These are phyloP conservation scores for Cirrhinus mrigala DNA, from an alignment of 2,797 vertebrate genomes.

Conservation along the genomic window DNA sequence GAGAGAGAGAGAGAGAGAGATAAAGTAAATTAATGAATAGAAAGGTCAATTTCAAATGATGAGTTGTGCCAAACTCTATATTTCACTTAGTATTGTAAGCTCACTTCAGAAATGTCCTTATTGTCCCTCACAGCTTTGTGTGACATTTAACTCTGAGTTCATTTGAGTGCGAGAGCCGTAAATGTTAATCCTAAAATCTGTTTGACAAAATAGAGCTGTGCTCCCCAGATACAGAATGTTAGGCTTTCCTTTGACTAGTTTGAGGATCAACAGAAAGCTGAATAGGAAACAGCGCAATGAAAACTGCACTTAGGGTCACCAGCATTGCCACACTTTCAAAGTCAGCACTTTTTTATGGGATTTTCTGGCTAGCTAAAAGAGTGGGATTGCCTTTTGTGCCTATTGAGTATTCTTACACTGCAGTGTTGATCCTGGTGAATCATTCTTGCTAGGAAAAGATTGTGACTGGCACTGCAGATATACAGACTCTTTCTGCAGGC, in stretches of 20 bases:
- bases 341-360: slow-evolving; percentile 45
- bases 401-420: slow-evolving; percentile 13
- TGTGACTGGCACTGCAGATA: slow-evolving; percentile 46
- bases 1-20: not conserved
- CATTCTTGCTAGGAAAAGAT: slow-evolving; percentile 21
- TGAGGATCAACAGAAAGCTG: not conserved
- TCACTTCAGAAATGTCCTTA: not conserved
- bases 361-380: slow-evolving; percentile 41
- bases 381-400: slow-evolving; percentile 35
- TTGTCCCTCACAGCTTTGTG: not conserved
- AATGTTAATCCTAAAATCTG: not conserved
- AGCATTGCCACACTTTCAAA: not conserved
- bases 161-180: not conserved
- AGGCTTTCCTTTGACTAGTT: slow-evolving; percentile 3
- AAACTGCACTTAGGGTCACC: slow-evolving; percentile 6
- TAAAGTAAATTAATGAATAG: not conserved
- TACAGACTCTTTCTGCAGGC: slow-evolving; percentile 12
- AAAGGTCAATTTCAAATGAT: not conserved
- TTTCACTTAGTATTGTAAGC: not conserved
- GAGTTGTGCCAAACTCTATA: no score
- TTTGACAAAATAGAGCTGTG: not conserved
- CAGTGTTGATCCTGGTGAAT: slow-evolving; percentile 47
- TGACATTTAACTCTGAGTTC: not conserved
- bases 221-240: not conserved
- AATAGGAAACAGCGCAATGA: slow-evolving; percentile 22